Percentiles rank a stretch among this genome's conserved stretches.
These are phyloP conservation scores for Neotoxoptera formosana DNA, from an alignment of 1,140 invertebrate species.

Conservation along the genomic window DNA sequence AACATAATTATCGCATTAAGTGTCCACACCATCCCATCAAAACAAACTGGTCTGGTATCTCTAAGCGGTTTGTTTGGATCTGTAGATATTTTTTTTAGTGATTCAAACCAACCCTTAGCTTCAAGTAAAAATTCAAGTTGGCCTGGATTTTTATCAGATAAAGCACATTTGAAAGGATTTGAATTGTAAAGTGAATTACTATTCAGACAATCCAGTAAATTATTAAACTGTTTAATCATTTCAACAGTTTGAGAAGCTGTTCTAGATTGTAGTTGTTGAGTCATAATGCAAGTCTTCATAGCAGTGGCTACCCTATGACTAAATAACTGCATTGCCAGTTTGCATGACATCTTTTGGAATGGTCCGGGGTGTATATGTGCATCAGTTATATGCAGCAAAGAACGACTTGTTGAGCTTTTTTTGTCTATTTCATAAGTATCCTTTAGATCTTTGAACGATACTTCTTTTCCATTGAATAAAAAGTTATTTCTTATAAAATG, in stretches of 20 bases:
- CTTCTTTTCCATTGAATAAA: background rate
- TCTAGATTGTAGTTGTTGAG: no score
- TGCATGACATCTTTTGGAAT: no score
- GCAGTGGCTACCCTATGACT: no score
- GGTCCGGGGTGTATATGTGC: background rate
- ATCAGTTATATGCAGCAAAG: background rate
- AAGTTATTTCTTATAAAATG: conserved; percentile 8
- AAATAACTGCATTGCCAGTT: no score
- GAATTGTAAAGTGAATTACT: background rate
- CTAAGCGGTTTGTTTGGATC: background rate
- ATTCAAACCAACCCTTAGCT: background rate
- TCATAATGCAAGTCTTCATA: no score
- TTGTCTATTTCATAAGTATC: conserved; percentile 6
- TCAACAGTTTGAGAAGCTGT: no score
- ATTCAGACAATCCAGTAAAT: no score
- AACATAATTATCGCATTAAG: background rate
- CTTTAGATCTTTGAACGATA: background rate
- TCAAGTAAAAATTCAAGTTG: background rate
- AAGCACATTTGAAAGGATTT: background rate
- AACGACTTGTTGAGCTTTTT: background rate
- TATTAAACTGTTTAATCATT: no score
- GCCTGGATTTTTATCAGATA: background rate
- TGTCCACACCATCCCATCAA: conserved; percentile 7
- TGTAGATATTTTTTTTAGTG: background rate
- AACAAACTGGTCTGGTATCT: background rate